phyloP scores from a whole-genome alignment of 2,888 invertebrate genomes.

The Rhagonycha lutea region DNA sequence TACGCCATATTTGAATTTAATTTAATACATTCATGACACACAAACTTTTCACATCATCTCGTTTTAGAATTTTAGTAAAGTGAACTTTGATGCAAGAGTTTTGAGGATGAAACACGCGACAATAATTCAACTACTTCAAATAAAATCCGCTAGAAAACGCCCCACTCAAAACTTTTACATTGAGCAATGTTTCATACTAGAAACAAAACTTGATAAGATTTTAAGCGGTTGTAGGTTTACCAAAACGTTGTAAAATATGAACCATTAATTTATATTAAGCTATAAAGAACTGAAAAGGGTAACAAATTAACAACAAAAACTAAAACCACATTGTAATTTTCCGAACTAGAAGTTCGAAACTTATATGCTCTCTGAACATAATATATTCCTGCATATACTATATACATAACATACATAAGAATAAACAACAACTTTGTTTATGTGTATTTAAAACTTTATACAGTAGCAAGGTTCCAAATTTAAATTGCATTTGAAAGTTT shows the following conservation, averaged over 20 bases:
- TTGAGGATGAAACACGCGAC: conserved; percentile 16
- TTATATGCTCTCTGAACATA: conserved; percentile 36
- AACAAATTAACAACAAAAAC: conserved; percentile 34
- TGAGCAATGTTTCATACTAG: conserved; percentile 6
- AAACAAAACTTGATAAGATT: conserved; percentile 15
- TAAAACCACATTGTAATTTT: conserved; percentile 32
- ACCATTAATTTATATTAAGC: background rate
- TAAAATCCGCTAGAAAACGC: conserved; percentile 13
- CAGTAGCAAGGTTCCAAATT: conserved; percentile 32
- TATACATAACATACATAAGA: conserved; percentile 21
- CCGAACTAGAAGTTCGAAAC: conserved; percentile 35
- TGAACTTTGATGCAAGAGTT: conserved; percentile 13
- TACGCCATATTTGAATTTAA: conserved; percentile 3
- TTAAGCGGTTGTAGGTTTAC: conserved; percentile 4
- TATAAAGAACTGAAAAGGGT: conserved; percentile 11
- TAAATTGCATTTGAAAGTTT: background rate
- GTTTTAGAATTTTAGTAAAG: conserved; percentile 1
- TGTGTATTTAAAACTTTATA: conserved; percentile 47
- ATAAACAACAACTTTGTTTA: conserved; percentile 44
- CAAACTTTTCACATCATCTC: background rate
- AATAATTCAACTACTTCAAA: conserved; percentile 21
- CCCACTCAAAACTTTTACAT: conserved; percentile 15
- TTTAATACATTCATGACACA: conserved; percentile 3
- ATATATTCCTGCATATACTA: conserved; percentile 34
- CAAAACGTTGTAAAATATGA: background rate